These are phyloP conservation scores for Istiophorus platypterus DNA, from an alignment of 2,113 vertebrate genomes.

Conservation along the genomic window DNA sequence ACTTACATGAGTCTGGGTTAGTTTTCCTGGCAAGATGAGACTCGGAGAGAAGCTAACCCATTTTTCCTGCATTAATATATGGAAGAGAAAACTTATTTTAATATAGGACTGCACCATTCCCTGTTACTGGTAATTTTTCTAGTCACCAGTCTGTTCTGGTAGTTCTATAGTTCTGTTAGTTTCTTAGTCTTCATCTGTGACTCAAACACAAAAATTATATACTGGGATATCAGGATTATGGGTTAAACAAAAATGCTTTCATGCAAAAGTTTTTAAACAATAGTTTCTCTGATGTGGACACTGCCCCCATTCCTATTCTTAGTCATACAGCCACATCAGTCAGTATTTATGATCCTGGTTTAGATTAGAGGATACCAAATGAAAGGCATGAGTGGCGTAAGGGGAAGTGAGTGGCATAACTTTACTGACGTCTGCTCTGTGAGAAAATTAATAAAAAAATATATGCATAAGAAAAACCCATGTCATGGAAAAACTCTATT, in stretches of 20 bases:
- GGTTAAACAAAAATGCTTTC: slow-evolving; percentile 17
- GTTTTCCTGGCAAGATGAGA: background rate
- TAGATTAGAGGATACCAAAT: background rate
- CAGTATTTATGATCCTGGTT: background rate
- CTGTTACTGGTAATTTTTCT: background rate
- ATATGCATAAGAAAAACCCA: background rate
- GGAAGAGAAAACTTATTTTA: background rate
- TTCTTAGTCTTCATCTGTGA: slow-evolving; percentile 7
- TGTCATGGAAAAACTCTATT: too few relatives aligned
- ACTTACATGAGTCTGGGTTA: background rate
- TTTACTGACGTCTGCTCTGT: background rate
- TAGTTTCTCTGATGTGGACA: slow-evolving; percentile 1
- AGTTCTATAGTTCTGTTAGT: slow-evolving; percentile 6
- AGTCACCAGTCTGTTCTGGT: background rate
- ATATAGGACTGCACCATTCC: background rate
- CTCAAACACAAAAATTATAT: slow-evolving; percentile 2
- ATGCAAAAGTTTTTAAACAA: background rate
- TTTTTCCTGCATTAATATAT: background rate
- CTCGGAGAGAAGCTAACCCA: background rate
- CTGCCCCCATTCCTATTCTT: background rate
- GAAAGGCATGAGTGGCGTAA: background rate
- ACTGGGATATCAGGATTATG: slow-evolving; percentile 1
- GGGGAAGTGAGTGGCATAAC: slow-evolving; percentile 8
- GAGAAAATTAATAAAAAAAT: background rate
- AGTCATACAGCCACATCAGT: slow-evolving; percentile 2